phyloP scores from a whole-genome alignment of 2,888 invertebrate species.

The Nowickia ferox region DNA sequence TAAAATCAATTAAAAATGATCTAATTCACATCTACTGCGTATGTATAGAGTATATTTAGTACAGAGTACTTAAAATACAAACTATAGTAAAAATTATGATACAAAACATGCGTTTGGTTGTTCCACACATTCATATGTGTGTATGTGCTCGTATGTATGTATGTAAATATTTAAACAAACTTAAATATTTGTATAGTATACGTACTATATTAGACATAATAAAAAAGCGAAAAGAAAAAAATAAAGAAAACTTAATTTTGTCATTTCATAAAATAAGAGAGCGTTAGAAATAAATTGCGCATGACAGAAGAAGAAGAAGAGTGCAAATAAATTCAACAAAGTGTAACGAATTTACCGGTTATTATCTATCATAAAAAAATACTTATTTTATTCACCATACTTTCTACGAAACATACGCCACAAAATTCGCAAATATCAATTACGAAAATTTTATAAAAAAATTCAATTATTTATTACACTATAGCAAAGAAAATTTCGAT shows the following conservation, averaged over 20 bases:
- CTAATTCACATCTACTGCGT: not conserved
- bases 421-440: not conserved
- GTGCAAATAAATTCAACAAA: slow-evolving; percentile 39
- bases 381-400: slow-evolving; percentile 26
- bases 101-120: slow-evolving; percentile 44
- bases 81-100: slow-evolving; percentile 50
- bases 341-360: slow-evolving; percentile 64
- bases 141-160: not conserved
- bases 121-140: not conserved
- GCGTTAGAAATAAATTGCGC: slow-evolving; percentile 51
- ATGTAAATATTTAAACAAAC: not conserved
- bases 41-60: not conserved
- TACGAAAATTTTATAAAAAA: not conserved
- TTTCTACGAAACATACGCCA: slow-evolving; percentile 37
- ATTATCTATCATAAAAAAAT: slow-evolving; percentile 14
- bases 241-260: slow-evolving; percentile 43
- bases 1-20: slow-evolving; percentile 19
- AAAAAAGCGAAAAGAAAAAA: not conserved
- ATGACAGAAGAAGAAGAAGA: slow-evolving; percentile 47
- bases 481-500: not conserved
- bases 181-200: not conserved
- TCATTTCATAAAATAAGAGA: slow-evolving; percentile 29
- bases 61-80: slow-evolving; percentile 30
- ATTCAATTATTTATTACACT: slow-evolving; percentile 2
- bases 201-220: not conserved